Percentiles rank a stretch among this genome's conserved stretches.
phyloP scores from a whole-genome alignment of 2,888 invertebrate species.

The Harpalus rufipes region DNA sequence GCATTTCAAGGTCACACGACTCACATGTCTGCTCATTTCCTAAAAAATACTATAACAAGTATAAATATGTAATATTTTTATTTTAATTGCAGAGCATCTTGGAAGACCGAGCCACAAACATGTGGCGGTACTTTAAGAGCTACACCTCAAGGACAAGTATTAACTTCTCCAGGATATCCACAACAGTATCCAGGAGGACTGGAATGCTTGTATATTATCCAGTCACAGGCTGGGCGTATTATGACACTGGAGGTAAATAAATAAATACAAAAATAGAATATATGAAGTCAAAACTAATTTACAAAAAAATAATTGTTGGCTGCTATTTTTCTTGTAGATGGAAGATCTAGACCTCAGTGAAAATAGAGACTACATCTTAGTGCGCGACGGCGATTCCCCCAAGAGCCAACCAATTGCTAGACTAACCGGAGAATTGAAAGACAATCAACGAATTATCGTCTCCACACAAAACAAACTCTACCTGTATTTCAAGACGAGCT shows the following conservation, averaged over 20 bases:
- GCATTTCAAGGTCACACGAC: too few species aligned
- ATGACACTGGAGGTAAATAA: constrained; percentile 88
- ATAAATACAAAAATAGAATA: constrained; percentile 53
- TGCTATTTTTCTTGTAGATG: constrained; percentile 73
- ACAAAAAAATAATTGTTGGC: too few species aligned
- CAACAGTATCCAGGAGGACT: constrained; percentile 96
- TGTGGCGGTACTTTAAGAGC: constrained; percentile 94
- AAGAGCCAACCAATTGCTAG: constrained; percentile 91
- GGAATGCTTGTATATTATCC: constrained; percentile 95
- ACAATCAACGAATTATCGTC: constrained; percentile 90
- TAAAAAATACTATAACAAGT: not conserved
- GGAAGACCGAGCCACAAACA: constrained; percentile 96
- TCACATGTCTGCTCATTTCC: too few species aligned
- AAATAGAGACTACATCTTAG: constrained; percentile 91
- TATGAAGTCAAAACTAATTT: not conserved
- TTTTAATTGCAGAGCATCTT: constrained; percentile 83
- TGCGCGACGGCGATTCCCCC: constrained; percentile 94
- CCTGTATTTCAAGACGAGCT: constrained; percentile 93
- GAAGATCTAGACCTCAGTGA: constrained; percentile 91
- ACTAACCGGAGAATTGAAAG: constrained; percentile 87
- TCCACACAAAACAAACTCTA: constrained; percentile 94
- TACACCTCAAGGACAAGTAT: constrained; percentile 91
- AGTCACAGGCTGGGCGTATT: constrained; percentile 93
- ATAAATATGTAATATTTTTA: not conserved
- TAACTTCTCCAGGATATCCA: constrained; percentile 95